Evolutionary conservation across 2,797 vertebrate species (phyloP).

Genomic region (Pampus argenteus): DNA sequence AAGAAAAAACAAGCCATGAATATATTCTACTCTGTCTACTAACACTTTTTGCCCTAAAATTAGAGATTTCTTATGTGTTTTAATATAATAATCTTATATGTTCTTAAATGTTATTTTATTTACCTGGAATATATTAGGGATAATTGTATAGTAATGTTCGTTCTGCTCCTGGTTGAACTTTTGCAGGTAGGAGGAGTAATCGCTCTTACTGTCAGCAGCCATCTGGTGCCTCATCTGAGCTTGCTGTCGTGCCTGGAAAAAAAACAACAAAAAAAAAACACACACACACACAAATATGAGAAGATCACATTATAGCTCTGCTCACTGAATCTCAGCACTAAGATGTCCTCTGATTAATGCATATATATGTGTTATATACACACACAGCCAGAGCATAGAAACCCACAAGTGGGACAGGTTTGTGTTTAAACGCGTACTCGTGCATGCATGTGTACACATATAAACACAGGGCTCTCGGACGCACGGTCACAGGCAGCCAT

Average conservation of each 20-base stretch:
- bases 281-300: constrained; percentile 29
- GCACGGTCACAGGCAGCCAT: constrained; percentile 50
- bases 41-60: too few species aligned
- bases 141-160: constrained; percentile 94
- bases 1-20: not conserved
- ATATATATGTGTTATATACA: constrained; percentile 40
- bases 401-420: constrained; percentile 43
- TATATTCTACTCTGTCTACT: not conserved
- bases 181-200: constrained; percentile 92
- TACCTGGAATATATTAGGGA: constrained; percentile 94
- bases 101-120: not conserved
- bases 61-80: not conserved
- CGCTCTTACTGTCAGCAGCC: constrained; percentile 93
- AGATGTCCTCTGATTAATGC: constrained; percentile 40
- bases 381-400: constrained; percentile 18
- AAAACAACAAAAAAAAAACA: constrained; percentile 12
- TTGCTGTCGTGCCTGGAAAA: constrained; percentile 86
- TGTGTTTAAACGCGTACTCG: constrained; percentile 39
- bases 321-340: constrained; percentile 12
- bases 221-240: constrained; percentile 95
- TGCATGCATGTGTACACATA: constrained; percentile 51
- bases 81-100: too few species aligned
- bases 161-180: constrained; percentile 97
- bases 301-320: constrained; percentile 48
- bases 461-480: constrained; percentile 47